Conservation (phyloP, 2,113 vertebrate species). For the Hylia prasina region DNA sequence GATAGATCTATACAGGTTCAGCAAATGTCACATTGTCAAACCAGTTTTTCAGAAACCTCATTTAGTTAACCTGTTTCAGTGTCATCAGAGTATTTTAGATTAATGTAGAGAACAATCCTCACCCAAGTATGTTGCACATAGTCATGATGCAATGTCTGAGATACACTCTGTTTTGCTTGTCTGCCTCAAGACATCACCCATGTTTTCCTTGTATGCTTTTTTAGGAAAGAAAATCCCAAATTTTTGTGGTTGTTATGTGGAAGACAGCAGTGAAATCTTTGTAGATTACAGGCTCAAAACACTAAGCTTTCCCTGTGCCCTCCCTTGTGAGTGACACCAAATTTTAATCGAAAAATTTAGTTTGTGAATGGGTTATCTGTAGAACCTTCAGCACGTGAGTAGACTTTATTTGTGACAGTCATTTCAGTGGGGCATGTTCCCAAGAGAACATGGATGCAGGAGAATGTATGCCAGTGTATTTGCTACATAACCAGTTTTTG, state of each 20-base stretch:
- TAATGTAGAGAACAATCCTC: not conserved
- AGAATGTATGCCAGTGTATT: not conserved
- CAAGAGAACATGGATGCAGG: not conserved
- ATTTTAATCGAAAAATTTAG: conserved; percentile 24
- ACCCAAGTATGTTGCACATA: not conserved
- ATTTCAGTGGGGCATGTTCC: not conserved
- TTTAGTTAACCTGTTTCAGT: not conserved
- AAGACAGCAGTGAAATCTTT: not conserved
- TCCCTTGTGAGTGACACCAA: not conserved
- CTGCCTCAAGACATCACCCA: not conserved
- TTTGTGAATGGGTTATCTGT: not conserved
- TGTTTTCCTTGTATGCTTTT: not conserved
- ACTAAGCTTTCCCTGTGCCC: not conserved
- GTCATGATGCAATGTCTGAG: not conserved
- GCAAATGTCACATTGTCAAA: not conserved
- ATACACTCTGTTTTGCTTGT: not conserved
- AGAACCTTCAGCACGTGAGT: not conserved
- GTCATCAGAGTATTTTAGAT: not conserved
- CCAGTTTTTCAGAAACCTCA: not conserved
- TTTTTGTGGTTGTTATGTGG: conserved; percentile 15
- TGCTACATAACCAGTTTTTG: not conserved
- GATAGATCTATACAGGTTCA: not conserved
- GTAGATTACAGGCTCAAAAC: not conserved
- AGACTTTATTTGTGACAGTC: not conserved
- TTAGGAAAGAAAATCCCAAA: not conserved